A percentile compares a stretch with the other conserved stretches of the same genome.
Evolutionary conservation across 2,113 vertebrate species (phyloP).

Genomic region (Takifugu bimaculatus): DNA sequence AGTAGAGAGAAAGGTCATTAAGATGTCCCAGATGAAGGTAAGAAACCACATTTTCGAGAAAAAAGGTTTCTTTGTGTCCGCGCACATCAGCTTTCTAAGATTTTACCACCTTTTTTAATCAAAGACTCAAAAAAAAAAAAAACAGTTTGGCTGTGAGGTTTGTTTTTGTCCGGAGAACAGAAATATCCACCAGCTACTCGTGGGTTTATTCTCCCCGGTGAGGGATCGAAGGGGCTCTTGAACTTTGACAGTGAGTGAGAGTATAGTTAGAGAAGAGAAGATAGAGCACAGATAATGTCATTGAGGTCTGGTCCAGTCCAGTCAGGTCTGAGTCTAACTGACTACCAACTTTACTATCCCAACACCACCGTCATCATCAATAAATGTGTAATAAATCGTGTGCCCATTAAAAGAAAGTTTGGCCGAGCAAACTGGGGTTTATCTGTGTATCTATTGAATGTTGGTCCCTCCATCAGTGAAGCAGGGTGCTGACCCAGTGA

Average conservation of each 20-base stretch:
- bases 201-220: background rate
- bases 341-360: no score
- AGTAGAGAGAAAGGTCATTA: conserved; percentile 61
- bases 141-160: background rate
- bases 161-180: conserved; percentile 36
- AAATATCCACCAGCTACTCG: conserved; percentile 26
- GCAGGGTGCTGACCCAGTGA: conserved; percentile 8
- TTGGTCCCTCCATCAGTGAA: conserved; percentile 15
- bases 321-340: no score
- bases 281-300: no score
- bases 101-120: no score
- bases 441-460: no score
- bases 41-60: conserved; percentile 18
- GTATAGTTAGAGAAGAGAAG: no score
- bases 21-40: conserved; percentile 41
- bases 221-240: conserved; percentile 25
- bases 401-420: no score
- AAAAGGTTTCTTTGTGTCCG: conserved; percentile 6
- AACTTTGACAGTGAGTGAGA: background rate
- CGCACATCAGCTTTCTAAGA: background rate
- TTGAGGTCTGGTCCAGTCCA: no score
- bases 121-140: background rate
- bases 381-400: no score
- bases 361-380: no score
- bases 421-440: no score